Evolutionary conservation across 2,888 invertebrate species (phyloP).

Genomic region (Yponomeuta evonymella): DNA sequence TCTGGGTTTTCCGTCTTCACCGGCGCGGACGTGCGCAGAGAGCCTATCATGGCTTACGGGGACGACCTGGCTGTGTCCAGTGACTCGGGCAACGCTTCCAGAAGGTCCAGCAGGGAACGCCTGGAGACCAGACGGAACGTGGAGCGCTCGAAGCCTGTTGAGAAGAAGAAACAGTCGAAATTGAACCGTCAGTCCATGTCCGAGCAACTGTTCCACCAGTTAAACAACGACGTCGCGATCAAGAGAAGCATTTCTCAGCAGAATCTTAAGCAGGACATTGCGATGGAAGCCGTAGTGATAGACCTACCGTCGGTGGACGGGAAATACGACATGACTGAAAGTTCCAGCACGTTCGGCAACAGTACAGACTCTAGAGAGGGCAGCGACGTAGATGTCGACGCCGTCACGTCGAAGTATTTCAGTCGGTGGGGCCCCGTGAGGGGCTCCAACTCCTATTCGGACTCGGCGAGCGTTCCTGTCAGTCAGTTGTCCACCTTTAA

Average conservation of each 20-base stretch:
- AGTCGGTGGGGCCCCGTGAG: constrained; percentile 70
- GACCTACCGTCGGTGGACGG: constrained; percentile 51
- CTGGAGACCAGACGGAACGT: constrained; percentile 33
- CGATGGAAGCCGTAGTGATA: constrained; percentile 61
- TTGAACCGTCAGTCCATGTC: constrained; percentile 53
- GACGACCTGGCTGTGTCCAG: constrained; percentile 27
- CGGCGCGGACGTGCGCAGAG: constrained; percentile 38
- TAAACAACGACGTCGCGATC: constrained; percentile 30
- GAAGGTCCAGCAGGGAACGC: not conserved
- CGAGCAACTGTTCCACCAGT: constrained; percentile 41
- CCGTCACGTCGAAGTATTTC: constrained; percentile 32
- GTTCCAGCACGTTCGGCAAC: constrained; percentile 37
- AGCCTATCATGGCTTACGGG: constrained; percentile 65
- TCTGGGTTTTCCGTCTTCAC: constrained; percentile 63
- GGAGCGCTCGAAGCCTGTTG: constrained; percentile 34
- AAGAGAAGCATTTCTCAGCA: constrained; percentile 58
- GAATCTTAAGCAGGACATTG: constrained; percentile 57
- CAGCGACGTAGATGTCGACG: constrained; percentile 33
- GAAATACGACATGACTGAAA: constrained; percentile 42
- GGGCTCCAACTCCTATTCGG: constrained; percentile 69
- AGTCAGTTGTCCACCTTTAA: constrained; percentile 62
- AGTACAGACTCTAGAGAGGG: constrained; percentile 31
- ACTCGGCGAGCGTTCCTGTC: constrained; percentile 44
- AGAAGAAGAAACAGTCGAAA: constrained; percentile 29
- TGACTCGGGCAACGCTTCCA: not conserved